A percentile compares a stretch with the other conserved stretches of the same genome.
Conservation (phyloP, 2,888 invertebrate genomes). For the Trissolcus japonicus region DNA sequence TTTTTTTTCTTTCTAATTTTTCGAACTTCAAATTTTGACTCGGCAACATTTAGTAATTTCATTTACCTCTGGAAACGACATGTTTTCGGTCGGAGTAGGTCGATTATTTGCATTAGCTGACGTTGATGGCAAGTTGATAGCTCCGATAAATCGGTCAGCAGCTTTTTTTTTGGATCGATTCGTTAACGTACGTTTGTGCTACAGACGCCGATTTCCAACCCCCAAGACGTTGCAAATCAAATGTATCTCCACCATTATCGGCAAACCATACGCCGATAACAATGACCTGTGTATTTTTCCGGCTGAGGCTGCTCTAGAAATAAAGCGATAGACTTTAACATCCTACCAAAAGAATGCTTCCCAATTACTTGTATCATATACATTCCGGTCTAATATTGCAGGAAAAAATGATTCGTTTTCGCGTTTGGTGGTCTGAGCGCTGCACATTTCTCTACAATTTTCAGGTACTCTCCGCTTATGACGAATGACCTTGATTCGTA, state of each 20-base stretch:
- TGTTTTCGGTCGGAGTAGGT: no score
- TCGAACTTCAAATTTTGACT: no score
- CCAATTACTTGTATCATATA: conserved; percentile 47
- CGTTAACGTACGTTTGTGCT: background rate
- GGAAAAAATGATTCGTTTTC: conserved; percentile 32
- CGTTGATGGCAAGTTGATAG: background rate
- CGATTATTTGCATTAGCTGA: no score
- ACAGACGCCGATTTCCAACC: background rate
- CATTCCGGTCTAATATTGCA: conserved; percentile 52
- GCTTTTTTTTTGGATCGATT: background rate
- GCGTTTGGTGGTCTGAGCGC: conserved; percentile 23
- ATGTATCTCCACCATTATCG: background rate
- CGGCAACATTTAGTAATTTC: no score
- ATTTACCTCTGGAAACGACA: no score
- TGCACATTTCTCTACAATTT: conserved; percentile 17
- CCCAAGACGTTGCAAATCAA: background rate
- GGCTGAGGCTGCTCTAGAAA: conserved; percentile 48
- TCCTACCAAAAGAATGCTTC: conserved; percentile 47
- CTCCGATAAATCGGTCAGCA: background rate
- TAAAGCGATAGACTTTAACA: conserved; percentile 53
- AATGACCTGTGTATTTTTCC: background rate
- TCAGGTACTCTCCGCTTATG: conserved; percentile 13
- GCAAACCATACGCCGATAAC: no score
- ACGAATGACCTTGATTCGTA: background rate
- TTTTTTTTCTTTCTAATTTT: no score